A percentile compares a stretch with the other conserved stretches of the same genome.
phyloP scores from a whole-genome alignment of 2,113 vertebrate species.

The Aspidoscelis tigris region DNA sequence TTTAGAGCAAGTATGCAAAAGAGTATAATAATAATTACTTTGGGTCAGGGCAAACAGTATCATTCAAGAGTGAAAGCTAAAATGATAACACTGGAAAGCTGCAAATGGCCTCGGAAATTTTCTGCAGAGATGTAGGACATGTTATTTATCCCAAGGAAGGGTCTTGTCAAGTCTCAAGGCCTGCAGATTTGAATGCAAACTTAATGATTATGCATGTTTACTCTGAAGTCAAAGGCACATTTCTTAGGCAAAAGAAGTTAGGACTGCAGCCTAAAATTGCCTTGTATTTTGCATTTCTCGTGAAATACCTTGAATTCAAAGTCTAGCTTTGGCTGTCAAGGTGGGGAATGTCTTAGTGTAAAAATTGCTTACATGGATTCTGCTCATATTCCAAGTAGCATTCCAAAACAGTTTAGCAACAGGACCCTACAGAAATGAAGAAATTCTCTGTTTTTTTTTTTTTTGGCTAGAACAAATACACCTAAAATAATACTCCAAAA shows the following conservation, averaged over 20 bases:
- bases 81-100: background rate
- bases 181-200: background rate
- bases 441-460: background rate
- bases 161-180: background rate
- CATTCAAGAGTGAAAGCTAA: background rate
- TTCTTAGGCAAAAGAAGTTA: no score
- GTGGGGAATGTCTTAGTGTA: background rate
- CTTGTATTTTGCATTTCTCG: background rate
- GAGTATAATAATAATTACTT: background rate
- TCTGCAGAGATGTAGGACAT: background rate
- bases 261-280: no score
- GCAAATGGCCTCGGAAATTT: background rate
- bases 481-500: background rate
- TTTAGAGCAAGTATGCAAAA: background rate
- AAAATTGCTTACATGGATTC: background rate
- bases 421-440: background rate
- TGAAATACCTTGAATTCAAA: background rate
- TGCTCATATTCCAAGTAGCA: background rate
- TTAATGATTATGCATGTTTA: background rate
- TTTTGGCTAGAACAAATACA: conserved; percentile 2
- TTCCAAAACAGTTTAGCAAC: background rate
- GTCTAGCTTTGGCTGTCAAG: background rate
- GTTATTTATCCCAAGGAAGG: background rate
- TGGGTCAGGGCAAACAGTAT: background rate
- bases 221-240: no score